Percentiles rank a stretch among this genome's conserved stretches.
Conservation (phyloP, 2,113 vertebrate species). For the Morone chrysops region DNA sequence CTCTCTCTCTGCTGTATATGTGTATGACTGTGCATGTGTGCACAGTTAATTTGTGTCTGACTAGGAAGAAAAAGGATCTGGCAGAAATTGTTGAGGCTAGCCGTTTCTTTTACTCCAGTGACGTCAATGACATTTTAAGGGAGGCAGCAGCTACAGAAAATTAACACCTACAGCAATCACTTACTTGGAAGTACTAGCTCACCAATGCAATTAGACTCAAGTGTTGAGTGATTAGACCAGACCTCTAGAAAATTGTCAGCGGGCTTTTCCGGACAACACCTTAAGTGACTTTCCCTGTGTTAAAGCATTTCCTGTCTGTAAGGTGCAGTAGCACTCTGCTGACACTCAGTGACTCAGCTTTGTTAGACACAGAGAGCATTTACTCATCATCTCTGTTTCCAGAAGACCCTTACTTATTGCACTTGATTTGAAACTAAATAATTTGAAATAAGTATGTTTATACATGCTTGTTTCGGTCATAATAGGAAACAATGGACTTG, state of each 20-base stretch:
- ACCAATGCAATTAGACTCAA: slow-evolving; percentile 68
- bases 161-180: slow-evolving; percentile 73
- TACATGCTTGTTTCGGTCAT: not conserved
- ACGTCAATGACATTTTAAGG: slow-evolving; percentile 74
- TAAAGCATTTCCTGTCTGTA: slow-evolving; percentile 63
- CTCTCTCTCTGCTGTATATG: slow-evolving; percentile 12
- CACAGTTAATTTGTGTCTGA: slow-evolving; percentile 35
- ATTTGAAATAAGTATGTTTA: not conserved
- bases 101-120: slow-evolving; percentile 33
- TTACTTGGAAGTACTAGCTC: slow-evolving; percentile 62
- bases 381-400: not conserved
- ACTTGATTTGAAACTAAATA: not conserved
- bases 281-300: slow-evolving; percentile 13
- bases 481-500: not conserved
- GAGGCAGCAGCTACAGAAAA: slow-evolving; percentile 60
- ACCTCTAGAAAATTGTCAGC: slow-evolving; percentile 23
- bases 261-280: slow-evolving; percentile 57
- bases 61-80: slow-evolving; percentile 49
- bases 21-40: slow-evolving; percentile 22
- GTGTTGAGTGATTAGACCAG: slow-evolving; percentile 49
- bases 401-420: not conserved
- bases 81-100: slow-evolving; percentile 49
- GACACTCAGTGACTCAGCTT: not conserved
- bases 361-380: not conserved
- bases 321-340: not conserved